A percentile compares a stretch with the other conserved stretches of the same genome.
Conservation (phyloP, 2,113 vertebrate genomes). For the Ptyas mucosa region DNA sequence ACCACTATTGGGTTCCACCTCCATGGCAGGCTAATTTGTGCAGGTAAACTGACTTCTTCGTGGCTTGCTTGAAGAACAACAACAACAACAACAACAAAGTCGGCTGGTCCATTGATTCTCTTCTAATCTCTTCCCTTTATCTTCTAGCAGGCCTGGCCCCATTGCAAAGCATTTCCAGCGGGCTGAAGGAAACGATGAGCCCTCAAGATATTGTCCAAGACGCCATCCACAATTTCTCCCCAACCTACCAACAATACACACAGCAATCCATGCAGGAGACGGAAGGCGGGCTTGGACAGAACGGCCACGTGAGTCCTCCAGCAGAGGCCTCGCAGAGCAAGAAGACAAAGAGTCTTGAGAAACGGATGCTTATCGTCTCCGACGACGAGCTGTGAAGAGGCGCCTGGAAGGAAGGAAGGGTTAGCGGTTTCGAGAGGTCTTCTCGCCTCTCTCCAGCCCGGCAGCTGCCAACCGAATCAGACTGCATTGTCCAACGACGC, state of each 20-base stretch:
- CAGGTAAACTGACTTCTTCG: background rate
- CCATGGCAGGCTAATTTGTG: background rate
- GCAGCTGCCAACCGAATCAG: background rate
- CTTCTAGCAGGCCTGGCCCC: conserved; percentile 77
- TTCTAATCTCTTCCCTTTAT: background rate
- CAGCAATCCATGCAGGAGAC: conserved; percentile 86
- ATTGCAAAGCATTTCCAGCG: conserved; percentile 94
- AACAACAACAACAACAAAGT: too few relatives aligned
- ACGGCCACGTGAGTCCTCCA: conserved; percentile 58
- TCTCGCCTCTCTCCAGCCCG: background rate
- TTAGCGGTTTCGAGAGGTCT: background rate
- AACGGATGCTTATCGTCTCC: conserved; percentile 84
- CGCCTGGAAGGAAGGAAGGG: accelerated
- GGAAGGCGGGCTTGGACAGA: conserved; percentile 53
- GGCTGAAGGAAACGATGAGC: conserved; percentile 91
- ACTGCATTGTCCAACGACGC: background rate
- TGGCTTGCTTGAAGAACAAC: background rate
- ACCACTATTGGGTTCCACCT: background rate
- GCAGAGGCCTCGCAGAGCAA: conserved; percentile 14
- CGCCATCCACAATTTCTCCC: conserved; percentile 91
- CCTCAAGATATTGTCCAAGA: conserved; percentile 92
- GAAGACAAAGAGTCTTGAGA: conserved; percentile 80
- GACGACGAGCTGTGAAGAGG: conserved; percentile 86
- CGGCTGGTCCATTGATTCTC: background rate
- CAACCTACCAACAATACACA: conserved; percentile 86